Conservation (phyloP, 2,113 vertebrate genomes). For the Mastomys natalensis region DNA sequence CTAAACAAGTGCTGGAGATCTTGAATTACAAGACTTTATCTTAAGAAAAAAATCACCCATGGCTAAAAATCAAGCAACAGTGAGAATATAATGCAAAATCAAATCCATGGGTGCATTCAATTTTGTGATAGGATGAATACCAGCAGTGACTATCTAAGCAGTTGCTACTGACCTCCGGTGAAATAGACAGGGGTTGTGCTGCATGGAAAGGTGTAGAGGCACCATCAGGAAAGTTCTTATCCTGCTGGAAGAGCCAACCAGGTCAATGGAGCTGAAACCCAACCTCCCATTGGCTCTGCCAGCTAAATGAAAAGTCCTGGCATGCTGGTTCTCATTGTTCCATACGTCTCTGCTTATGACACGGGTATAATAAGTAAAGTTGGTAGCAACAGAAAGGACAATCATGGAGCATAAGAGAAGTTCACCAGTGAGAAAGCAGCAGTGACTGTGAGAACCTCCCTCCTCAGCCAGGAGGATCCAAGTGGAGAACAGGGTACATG, state of each 20-base stretch:
- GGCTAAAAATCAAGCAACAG: constrained; percentile 46
- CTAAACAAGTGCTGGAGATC: not conserved
- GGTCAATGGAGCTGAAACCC: not conserved
- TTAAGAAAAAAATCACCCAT: constrained; percentile 42
- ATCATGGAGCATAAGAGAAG: constrained; percentile 58
- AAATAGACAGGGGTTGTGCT: not conserved
- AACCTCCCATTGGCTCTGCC: not conserved
- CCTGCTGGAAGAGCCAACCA: not conserved
- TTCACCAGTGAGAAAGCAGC: constrained; percentile 57
- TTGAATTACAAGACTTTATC: constrained; percentile 13
- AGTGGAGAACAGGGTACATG: constrained; percentile 59
- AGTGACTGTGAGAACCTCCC: constrained; percentile 9
- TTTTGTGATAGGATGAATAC: constrained; percentile 17
- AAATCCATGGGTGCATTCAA: constrained; percentile 4
- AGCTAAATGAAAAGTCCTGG: not conserved
- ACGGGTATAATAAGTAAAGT: not conserved
- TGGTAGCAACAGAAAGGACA: constrained; percentile 59
- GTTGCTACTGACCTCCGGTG: not conserved
- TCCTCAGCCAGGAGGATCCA: constrained; percentile 37
- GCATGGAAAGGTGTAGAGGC: not conserved
- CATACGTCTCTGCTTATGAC: not conserved
- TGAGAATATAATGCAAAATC: constrained; percentile 42
- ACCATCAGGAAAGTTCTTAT: not conserved
- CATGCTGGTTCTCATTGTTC: not conserved
- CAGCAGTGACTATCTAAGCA: constrained; percentile 10